Percentiles rank a stretch among this genome's conserved stretches.
phyloP scores from a whole-genome alignment of 1,140 invertebrate genomes.

The Frieseomelitta varia region DNA sequence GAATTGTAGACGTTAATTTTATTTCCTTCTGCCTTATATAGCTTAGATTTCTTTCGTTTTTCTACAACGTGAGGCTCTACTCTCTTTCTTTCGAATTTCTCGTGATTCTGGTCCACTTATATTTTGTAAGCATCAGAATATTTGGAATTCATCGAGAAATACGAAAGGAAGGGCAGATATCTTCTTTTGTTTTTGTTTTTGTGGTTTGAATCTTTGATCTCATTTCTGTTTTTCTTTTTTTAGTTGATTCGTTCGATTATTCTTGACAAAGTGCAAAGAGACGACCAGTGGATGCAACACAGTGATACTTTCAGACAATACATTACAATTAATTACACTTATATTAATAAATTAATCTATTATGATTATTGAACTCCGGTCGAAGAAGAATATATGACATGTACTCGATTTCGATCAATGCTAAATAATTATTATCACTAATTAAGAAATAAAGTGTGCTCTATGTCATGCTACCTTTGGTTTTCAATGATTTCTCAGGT shows the following conservation, averaged over 20 bases:
- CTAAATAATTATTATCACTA: slow-evolving; percentile 81
- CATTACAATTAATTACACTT: slow-evolving; percentile 81
- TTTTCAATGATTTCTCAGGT: not conserved
- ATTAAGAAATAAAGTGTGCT: slow-evolving; percentile 82
- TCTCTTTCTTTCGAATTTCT: slow-evolving; percentile 24
- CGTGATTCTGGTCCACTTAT: slow-evolving; percentile 57
- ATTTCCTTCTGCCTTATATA: not conserved
- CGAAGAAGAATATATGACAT: slow-evolving; percentile 74
- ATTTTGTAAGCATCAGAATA: slow-evolving; percentile 69
- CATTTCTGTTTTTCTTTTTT: not conserved
- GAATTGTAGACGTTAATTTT: not conserved
- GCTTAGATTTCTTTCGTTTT: not conserved
- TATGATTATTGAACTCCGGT: slow-evolving; percentile 79
- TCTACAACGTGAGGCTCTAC: not conserved
- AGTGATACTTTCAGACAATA: slow-evolving; percentile 82
- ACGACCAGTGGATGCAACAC: slow-evolving; percentile 77
- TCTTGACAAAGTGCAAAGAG: slow-evolving; percentile 36
- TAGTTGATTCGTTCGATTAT: slow-evolving; percentile 24
- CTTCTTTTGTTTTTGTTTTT: not conserved
- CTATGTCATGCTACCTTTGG: slow-evolving; percentile 75
- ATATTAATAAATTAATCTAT: slow-evolving; percentile 79
- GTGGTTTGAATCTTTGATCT: not conserved
- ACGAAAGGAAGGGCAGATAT: slow-evolving; percentile 19
- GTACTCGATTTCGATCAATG: slow-evolving; percentile 78
- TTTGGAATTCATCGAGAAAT: slow-evolving; percentile 27